Evolutionary conservation across 1,140 invertebrate genomes (phyloP), one percentile per base, ranked within the genome.

Genomic region (Caenorhabditis latens): DNA sequence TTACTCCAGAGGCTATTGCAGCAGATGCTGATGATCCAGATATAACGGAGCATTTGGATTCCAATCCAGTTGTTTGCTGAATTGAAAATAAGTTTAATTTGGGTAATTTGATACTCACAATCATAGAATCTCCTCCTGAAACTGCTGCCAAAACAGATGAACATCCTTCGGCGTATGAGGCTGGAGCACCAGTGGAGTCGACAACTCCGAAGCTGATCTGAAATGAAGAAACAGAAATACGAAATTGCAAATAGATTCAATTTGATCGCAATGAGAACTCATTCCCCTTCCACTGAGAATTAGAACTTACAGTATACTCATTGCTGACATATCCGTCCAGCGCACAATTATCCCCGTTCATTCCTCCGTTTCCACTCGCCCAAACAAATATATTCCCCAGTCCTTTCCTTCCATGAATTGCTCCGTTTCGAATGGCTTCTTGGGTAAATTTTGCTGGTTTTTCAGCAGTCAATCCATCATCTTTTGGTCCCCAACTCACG

Each of bases 321-420:
- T 79, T 79, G n/a, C 40, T 79, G 21, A 79, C 71, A 79, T 79
- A 79, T 0, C 71, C 71, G 53, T 79, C 71, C 16, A 50, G 13
- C 11, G 71, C 71, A 79, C 71, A 79, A 50, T 79, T 79, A 50
- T 79, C 71, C 19, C 71, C 71, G 24, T 50, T 79, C 2, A 11
- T 46, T 79, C 71, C 71, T 50, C 71, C 71, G 32, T 79, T 79
- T 50, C 71, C 71, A 79, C 71, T 79, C 3, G 71, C 71, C 71
- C 71, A 79, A n/a, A 79, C 71, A 79, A 50, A 79, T 50, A 79
- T 50, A 24, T 79, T 79, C 24, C 71, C 71, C 11, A 21, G 6
- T 32, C 71, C 71, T 32, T 79, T 79, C 24, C 71, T 79, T 24
- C 71, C 71, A 24, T 53, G 5, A 11, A 50, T 24, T 2, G 43